Conservation (phyloP, 2,888 invertebrate species). For the Brachyptera putata region DNA sequence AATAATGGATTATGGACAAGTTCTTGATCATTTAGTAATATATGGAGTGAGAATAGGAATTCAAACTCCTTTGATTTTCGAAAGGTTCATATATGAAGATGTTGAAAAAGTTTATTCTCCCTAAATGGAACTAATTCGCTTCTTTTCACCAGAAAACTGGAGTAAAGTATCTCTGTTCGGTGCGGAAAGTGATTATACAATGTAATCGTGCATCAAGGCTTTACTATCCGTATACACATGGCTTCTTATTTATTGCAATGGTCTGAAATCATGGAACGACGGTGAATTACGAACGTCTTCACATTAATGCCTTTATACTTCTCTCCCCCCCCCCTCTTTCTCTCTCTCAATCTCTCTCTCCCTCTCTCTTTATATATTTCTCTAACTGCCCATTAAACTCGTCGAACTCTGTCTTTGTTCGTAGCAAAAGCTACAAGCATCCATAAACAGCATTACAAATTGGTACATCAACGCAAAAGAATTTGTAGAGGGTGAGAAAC, state of each 20-base stretch:
- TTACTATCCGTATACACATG: background rate
- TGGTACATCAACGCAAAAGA: constrained; percentile 19
- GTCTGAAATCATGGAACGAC: constrained; percentile 25
- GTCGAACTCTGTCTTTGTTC: background rate
- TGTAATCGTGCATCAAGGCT: constrained; percentile 8
- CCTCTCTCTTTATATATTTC: no score
- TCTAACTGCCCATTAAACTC: constrained; percentile 17
- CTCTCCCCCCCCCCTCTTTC: background rate
- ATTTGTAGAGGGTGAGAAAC: background rate
- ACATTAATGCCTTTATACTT: constrained; percentile 23
- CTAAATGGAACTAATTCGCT: background rate
- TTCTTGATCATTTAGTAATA: no score
- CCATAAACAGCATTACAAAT: constrained; percentile 14
- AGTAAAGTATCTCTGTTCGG: no score
- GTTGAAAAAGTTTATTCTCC: background rate
- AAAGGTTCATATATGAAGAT: no score
- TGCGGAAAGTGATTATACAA: constrained; percentile 3
- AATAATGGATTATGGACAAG: no score
- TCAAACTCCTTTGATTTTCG: no score
- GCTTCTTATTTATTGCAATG: constrained; percentile 27
- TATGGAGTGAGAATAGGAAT: no score
- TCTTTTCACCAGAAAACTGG: no score
- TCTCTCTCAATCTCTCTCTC: no score
- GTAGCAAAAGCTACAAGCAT: constrained; percentile 8
- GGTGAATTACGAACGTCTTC: constrained; percentile 26